phyloP scores from a whole-genome alignment of 2,888 invertebrate genomes.

The Graphium colonna region DNA sequence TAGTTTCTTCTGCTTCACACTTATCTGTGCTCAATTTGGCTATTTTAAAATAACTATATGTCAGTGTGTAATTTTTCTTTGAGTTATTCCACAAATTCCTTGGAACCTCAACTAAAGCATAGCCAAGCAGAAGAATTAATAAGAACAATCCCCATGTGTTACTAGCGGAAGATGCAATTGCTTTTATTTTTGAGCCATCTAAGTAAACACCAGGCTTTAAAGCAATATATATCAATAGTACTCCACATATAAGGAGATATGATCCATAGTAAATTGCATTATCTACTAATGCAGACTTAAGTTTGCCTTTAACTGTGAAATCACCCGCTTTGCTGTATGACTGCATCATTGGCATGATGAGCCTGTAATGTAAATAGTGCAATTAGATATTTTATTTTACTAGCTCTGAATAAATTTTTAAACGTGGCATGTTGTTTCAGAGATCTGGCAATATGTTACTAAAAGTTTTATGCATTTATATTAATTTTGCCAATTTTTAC shows the following conservation, averaged over 20 bases:
- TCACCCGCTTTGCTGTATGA: slow-evolving; percentile 99
- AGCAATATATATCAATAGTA: slow-evolving; percentile 96
- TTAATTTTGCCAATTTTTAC: no score
- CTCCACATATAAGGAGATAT: slow-evolving; percentile 95
- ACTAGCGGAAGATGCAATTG: slow-evolving; percentile 98
- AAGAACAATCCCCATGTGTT: slow-evolving; percentile 99
- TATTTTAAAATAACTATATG: slow-evolving; percentile 94
- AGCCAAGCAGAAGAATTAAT: slow-evolving; percentile 93
- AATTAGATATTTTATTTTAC: no score
- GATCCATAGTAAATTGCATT: slow-evolving; percentile 99
- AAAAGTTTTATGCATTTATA: no score
- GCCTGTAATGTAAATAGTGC: no score
- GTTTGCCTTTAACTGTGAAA: slow-evolving; percentile 95
- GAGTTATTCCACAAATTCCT: slow-evolving; percentile 95
- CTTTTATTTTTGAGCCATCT: slow-evolving; percentile 95
- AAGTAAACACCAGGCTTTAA: slow-evolving; percentile 92
- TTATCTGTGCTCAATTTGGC: slow-evolving; percentile 97
- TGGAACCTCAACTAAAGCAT: slow-evolving; percentile 97
- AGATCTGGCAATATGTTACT: no score
- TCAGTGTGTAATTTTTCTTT: slow-evolving; percentile 90
- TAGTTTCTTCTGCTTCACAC: slow-evolving; percentile 97
- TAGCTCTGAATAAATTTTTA: no score
- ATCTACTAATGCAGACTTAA: slow-evolving; percentile 96
- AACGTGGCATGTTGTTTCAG: no score
- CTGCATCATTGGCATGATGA: slow-evolving; percentile 99